A percentile compares a stretch with the other conserved stretches of the same genome.
Conservation (phyloP, 1,140 invertebrate genomes). For the Sycophaga agraensis region DNA sequence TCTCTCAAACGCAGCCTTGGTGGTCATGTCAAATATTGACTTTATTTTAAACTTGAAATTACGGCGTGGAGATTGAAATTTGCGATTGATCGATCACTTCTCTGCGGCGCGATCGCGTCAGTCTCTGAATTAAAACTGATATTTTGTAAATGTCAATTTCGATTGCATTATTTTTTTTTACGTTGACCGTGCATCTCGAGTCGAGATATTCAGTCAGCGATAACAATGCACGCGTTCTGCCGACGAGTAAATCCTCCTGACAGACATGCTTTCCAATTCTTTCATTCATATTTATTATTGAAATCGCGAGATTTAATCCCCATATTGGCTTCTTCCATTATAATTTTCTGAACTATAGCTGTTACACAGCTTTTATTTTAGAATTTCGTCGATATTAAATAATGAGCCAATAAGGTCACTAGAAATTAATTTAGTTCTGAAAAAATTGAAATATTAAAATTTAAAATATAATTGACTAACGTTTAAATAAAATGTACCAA, state of each 20-base stretch:
- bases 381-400: too few relatives aligned
- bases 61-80: conserved; percentile 16
- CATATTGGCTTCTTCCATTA: not conserved
- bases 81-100: conserved; percentile 20
- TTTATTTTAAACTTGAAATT: conserved; percentile 27
- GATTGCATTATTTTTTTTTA: not conserved
- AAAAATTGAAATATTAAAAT: too few relatives aligned
- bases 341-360: too few relatives aligned
- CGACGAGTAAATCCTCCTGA: conserved; percentile 10
- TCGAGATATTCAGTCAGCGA: conserved; percentile 1
- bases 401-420: too few relatives aligned
- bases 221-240: conserved; percentile 3
- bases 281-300: conserved; percentile 8
- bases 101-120: not conserved
- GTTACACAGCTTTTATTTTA: too few relatives aligned
- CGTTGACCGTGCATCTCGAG: not conserved
- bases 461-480: not conserved
- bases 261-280: not conserved
- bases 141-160: conserved; percentile 19
- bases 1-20: too few relatives aligned
- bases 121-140: conserved; percentile 8
- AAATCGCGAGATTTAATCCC: too few relatives aligned
- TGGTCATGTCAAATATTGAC: conserved; percentile 18
- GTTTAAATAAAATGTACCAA: not conserved
- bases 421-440: too few relatives aligned